A percentile compares a stretch with the other conserved stretches of the same genome.
Conservation (phyloP, 2,113 vertebrate species). For the Chunga burmeisteri region DNA sequence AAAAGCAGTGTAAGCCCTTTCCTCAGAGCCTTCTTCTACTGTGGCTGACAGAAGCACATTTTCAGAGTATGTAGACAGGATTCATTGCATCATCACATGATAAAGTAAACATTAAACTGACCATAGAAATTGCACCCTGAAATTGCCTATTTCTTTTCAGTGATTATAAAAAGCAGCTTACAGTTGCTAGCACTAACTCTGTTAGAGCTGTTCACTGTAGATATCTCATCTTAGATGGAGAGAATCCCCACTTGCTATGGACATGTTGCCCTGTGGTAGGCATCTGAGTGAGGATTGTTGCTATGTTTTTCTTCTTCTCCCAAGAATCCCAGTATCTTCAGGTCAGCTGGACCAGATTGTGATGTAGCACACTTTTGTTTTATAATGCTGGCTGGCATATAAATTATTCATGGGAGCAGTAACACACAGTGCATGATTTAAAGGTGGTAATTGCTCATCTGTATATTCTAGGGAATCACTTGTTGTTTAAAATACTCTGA, state of each 20-base stretch:
- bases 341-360: not conserved
- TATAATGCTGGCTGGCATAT: not conserved
- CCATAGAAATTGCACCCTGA: not conserved
- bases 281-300: not conserved
- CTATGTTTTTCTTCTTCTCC: not conserved
- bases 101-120: not conserved
- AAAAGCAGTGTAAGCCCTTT: not conserved
- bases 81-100: not conserved
- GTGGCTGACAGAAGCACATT: not conserved
- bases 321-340: not conserved
- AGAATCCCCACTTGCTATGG: not conserved
- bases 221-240: not conserved
- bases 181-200: not conserved
- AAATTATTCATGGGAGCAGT: not conserved
- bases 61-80: not conserved
- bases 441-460: slow-evolving; percentile 5
- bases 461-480: slow-evolving; percentile 5
- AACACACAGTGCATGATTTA: not conserved
- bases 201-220: not conserved
- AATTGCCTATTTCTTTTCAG: not conserved
- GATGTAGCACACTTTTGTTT: not conserved
- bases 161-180: not conserved
- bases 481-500: slow-evolving; percentile 7
- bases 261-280: rapidly evolving
- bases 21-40: not conserved